These are phyloP conservation scores for Ictidomys tridecemlineatus DNA, from an alignment of 2,113 vertebrate species.

Conservation along the genomic window DNA sequence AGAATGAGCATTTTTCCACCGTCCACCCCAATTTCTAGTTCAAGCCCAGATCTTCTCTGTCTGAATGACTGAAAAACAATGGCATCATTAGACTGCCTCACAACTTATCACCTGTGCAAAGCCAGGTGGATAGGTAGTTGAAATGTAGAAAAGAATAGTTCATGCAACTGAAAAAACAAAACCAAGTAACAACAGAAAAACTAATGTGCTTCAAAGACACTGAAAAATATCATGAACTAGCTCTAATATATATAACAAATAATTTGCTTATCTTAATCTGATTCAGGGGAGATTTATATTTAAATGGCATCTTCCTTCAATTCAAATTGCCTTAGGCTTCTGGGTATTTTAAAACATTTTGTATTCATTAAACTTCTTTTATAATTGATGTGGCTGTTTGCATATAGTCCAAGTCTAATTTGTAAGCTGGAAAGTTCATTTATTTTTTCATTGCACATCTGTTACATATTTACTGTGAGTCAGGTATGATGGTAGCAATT, in stretches of 20 bases:
- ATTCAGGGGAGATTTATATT: conserved; percentile 43
- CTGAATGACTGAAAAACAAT: neutral
- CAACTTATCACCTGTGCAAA: neutral
- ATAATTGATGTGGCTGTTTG: conserved; percentile 58
- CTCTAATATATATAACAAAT: neutral
- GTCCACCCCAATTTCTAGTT: neutral
- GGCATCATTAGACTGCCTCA: neutral
- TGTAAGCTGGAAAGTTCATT: conserved; percentile 37
- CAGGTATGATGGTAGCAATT: neutral
- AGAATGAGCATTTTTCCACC: neutral
- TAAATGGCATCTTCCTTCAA: conserved; percentile 26
- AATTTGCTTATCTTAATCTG: neutral
- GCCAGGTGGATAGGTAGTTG: neutral
- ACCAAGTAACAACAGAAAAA: neutral
- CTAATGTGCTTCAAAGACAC: neutral
- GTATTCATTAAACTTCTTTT: conserved; percentile 50
- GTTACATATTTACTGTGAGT: neutral
- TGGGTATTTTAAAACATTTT: conserved; percentile 58
- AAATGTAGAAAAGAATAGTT: neutral
- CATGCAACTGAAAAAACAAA: conserved; percentile 19
- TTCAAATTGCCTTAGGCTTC: conserved; percentile 32
- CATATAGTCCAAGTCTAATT: conserved; percentile 39
- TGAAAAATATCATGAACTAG: conserved; percentile 47
- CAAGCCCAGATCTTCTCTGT: neutral
- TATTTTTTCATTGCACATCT: conserved; percentile 30